Evolutionary conservation across 2,888 invertebrate genomes (phyloP).

Genomic region (Mesorhabditis belari): DNA sequence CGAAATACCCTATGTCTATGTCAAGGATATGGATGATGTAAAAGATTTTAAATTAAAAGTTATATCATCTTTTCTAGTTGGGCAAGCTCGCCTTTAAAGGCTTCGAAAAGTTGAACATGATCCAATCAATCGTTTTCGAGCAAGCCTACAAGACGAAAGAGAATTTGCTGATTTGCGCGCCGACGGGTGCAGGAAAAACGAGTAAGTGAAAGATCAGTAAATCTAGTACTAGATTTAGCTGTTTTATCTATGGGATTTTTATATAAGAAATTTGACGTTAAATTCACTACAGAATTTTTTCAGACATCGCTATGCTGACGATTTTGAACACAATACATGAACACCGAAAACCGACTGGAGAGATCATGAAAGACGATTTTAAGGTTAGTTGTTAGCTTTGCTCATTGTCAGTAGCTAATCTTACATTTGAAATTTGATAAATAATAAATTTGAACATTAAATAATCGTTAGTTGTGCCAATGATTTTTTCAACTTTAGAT

Average conservation of each 20-base stretch:
- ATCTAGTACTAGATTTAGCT: not conserved
- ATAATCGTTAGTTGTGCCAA: not conserved
- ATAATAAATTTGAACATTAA: not conserved
- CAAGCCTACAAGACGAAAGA: conserved; percentile 92
- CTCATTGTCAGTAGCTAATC: not conserved
- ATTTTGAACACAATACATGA: conserved; percentile 83
- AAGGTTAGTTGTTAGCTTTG: conserved; percentile 63
- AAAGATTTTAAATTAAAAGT: conserved; percentile 1
- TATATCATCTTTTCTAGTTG: conserved; percentile 60
- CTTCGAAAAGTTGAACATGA: conserved; percentile 77
- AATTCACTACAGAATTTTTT: not conserved
- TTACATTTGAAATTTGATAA: not conserved
- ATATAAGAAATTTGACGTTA: not conserved
- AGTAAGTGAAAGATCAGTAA: not conserved
- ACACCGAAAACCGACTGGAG: conserved; percentile 68
- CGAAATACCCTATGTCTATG: conserved; percentile 60
- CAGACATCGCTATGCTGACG: conserved; percentile 88
- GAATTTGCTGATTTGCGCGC: conserved; percentile 93
- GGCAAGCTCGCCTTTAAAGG: conserved; percentile 83
- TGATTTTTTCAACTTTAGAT: too few species aligned
- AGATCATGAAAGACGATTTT: conserved; percentile 81
- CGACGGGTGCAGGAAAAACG: conserved; percentile 76
- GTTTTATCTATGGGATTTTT: not conserved
- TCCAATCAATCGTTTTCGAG: conserved; percentile 90
- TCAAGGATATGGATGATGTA: conserved; percentile 65